phyloP scores from a whole-genome alignment of 2,113 vertebrate species.

The Charina bottae region DNA sequence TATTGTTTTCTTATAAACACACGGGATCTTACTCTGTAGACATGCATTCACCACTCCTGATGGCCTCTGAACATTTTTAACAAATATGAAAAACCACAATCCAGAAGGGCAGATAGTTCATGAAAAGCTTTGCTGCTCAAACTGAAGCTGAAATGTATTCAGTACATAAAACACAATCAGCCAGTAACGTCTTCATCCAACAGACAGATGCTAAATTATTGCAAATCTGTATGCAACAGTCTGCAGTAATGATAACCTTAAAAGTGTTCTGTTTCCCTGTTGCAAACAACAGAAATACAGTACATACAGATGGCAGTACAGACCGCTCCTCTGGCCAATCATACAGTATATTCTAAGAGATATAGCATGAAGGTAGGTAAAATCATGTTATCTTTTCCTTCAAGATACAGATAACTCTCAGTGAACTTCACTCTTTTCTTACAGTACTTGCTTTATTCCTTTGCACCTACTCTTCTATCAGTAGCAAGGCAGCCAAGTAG shows the following conservation, averaged over 20 bases:
- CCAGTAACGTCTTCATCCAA: neutral
- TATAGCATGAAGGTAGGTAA: neutral
- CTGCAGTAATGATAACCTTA: no score
- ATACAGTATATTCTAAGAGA: neutral
- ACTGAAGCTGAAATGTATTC: neutral
- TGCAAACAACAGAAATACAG: neutral
- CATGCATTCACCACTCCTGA: neutral
- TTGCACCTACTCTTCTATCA: neutral
- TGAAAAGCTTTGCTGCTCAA: neutral
- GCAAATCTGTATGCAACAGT: neutral
- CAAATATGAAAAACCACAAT: neutral
- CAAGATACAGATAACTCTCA: neutral
- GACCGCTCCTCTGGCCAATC: neutral
- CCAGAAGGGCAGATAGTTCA: neutral
- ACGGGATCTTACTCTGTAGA: neutral
- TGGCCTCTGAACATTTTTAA: neutral
- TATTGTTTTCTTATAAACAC: neutral
- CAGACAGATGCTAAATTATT: neutral
- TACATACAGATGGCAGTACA: neutral
- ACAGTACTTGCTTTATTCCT: neutral
- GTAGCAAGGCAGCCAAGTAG: neutral
- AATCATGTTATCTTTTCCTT: neutral
- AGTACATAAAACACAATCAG: neutral
- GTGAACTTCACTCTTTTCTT: neutral
- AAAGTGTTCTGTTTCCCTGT: neutral